Percentiles rank a stretch among this genome's conserved stretches.
Evolutionary conservation across 2,888 invertebrate genomes (phyloP).

Genomic region (Drosophila cognata): DNA sequence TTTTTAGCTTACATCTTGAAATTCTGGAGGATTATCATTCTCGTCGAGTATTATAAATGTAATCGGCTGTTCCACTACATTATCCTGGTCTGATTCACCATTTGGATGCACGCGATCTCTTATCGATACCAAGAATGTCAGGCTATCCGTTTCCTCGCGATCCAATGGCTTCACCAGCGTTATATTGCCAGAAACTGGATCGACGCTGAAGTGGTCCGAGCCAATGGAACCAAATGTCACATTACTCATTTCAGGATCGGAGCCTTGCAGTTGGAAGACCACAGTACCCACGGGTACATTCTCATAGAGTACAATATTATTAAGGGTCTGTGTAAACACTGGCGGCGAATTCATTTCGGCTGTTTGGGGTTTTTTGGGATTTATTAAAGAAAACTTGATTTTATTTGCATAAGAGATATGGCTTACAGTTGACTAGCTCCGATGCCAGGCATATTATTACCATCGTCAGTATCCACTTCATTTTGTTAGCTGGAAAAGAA

Average conservation of each 20-base stretch:
- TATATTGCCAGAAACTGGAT: conserved; percentile 91
- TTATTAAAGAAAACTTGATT: conserved; percentile 6
- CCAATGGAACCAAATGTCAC: conserved; percentile 90
- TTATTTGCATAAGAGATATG: conserved; percentile 5
- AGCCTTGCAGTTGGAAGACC: conserved; percentile 91
- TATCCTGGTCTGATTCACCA: conserved; percentile 88
- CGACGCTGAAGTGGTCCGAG: conserved; percentile 92
- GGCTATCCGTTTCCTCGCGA: conserved; percentile 92
- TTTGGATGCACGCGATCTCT: conserved; percentile 89
- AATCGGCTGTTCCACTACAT: conserved; percentile 91
- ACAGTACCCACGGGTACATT: conserved; percentile 91
- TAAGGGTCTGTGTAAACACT: conserved; percentile 90
- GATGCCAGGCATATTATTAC: conserved; percentile 52
- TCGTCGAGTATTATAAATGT: conserved; percentile 94
- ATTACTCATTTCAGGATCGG: conserved; percentile 92
- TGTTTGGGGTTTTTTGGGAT: conserved; percentile 28
- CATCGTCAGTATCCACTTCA: conserved; percentile 52
- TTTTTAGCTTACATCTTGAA: conserved; percentile 87
- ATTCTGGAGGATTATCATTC: conserved; percentile 94
- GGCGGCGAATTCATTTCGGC: conserved; percentile 88
- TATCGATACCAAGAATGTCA: conserved; percentile 92
- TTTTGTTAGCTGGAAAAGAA: conserved; percentile 50
- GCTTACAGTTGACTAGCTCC: conserved; percentile 54
- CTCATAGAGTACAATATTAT: conserved; percentile 91
- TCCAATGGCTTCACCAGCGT: conserved; percentile 92